Conservation (phyloP, 2,888 invertebrate species). For the Cerastoderma edule region DNA sequence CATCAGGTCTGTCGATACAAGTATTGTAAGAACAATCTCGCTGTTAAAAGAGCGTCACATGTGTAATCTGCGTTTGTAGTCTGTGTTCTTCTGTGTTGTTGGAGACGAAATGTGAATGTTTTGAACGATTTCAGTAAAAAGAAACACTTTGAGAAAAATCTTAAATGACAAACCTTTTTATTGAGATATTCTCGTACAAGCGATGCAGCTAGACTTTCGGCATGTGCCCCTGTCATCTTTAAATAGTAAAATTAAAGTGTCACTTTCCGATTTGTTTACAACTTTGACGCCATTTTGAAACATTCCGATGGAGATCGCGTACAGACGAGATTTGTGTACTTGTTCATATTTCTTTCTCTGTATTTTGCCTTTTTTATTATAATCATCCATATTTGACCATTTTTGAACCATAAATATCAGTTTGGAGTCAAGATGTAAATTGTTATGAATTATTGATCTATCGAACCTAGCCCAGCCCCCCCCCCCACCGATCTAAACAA, state of each 20-base stretch:
- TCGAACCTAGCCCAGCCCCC: no score
- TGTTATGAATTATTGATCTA: no score
- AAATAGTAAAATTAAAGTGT: not conserved
- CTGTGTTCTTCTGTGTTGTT: no score
- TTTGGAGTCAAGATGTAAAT: no score
- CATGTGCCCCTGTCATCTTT: slow-evolving; percentile 52
- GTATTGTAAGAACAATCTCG: no score
- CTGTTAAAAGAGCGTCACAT: no score
- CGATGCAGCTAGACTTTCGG: slow-evolving; percentile 76
- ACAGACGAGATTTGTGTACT: not conserved
- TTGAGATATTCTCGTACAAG: slow-evolving; percentile 81
- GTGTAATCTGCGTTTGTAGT: no score
- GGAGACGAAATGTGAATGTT: no score
- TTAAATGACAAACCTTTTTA: slow-evolving; percentile 72
- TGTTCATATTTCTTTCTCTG: not conserved
- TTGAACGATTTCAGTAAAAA: not conserved
- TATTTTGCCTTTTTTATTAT: not conserved
- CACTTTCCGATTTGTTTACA: not conserved
- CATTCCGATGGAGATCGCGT: slow-evolving; percentile 57
- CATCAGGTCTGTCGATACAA: no score
- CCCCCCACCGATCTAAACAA: no score
- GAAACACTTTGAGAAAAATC: not conserved
- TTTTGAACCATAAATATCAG: not conserved
- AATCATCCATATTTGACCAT: no score
- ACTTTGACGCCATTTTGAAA: slow-evolving; percentile 56